These are phyloP conservation scores for Proisotoma minuta DNA, from an alignment of 2,888 invertebrate species.

Conservation along the genomic window DNA sequence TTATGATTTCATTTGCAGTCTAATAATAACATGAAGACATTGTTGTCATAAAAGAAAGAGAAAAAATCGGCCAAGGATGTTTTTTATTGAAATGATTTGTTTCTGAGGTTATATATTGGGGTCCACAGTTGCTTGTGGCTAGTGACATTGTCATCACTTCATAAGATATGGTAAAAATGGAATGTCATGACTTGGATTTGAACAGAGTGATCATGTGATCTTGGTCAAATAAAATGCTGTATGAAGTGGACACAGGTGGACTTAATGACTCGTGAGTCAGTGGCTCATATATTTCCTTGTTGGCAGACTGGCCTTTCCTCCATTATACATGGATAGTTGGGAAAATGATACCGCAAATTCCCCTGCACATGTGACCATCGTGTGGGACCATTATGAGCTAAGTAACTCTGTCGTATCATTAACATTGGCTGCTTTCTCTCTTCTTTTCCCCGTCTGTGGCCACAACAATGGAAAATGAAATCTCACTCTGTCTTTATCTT, in stretches of 20 bases:
- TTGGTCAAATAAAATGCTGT: slow-evolving; percentile 11
- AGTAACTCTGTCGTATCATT: slow-evolving; percentile 42
- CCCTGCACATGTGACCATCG: slow-evolving; percentile 33
- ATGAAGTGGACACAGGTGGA: slow-evolving; percentile 46
- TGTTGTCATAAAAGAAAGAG: not conserved
- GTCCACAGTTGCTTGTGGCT: not conserved
- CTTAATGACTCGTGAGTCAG: slow-evolving; percentile 44
- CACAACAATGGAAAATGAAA: slow-evolving; percentile 13
- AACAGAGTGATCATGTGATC: slow-evolving; percentile 13
- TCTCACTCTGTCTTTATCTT: slow-evolving; percentile 17
- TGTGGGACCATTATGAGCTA: slow-evolving; percentile 42
- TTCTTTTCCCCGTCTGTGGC: not conserved
- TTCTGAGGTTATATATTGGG: not conserved
- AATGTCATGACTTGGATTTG: not conserved
- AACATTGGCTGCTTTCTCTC: slow-evolving; percentile 28
- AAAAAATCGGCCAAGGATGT: slow-evolving; percentile 4
- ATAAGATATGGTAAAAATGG: not conserved
- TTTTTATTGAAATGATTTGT: slow-evolving; percentile 23
- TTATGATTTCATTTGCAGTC: too few species aligned
- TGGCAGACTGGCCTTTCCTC: not conserved
- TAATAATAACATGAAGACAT: too few species aligned
- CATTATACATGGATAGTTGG: slow-evolving; percentile 30
- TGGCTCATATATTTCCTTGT: not conserved
- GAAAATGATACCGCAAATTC: slow-evolving; percentile 40
- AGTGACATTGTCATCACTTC: slow-evolving; percentile 1